Evolutionary conservation across 1,140 invertebrate species (phyloP), one percentile per base, ranked within the genome.

Genomic region (Helicoverpa zea): DNA sequence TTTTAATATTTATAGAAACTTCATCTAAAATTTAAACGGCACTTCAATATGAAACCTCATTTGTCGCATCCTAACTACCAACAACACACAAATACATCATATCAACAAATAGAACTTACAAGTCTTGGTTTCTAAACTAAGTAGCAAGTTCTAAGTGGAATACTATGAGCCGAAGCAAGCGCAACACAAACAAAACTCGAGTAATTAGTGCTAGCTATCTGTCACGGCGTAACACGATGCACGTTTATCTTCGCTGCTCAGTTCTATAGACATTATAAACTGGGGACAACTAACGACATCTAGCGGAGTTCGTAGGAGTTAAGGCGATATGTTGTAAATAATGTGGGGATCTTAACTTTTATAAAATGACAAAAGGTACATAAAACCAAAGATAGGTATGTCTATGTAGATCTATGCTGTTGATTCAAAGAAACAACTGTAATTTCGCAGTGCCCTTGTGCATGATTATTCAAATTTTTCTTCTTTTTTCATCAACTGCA

Each of bases 111-210:
- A 70, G 16, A 75, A 75, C 43, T 75, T 23, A 35, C 73, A 47
- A 74, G 56, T 49, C n/a, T 73, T n/a, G 70, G 70, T 73, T 75
- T 75, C 73, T 59, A n/a, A 75, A 59, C 54, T 61, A 75, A 66
- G 63, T 66, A 66, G 35, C 63, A 66, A 66, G 63, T 66, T 47
- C 63, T 49, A 56, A 75, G 54, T 56, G 35, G 30, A 61, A 4
- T 51, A 75, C 11, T 56, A 54, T 61, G 56, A 75, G 58, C 29
- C 43, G 56, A 75, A 61, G 56, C 56, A 75, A 75, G 14, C 49
- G 35, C 30, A 75, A 75, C 56, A 61, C 73, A 75, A 75, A 75
- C 73, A 43, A 58, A 75, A 75, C 73, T 75, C 56, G n/a, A 75
- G 73, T 75, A 75, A 75, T 75, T 75, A 75, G 73, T 49, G 73